Conservation (phyloP, 1,140 invertebrate species). For the Drosophila sp. region DNA sequence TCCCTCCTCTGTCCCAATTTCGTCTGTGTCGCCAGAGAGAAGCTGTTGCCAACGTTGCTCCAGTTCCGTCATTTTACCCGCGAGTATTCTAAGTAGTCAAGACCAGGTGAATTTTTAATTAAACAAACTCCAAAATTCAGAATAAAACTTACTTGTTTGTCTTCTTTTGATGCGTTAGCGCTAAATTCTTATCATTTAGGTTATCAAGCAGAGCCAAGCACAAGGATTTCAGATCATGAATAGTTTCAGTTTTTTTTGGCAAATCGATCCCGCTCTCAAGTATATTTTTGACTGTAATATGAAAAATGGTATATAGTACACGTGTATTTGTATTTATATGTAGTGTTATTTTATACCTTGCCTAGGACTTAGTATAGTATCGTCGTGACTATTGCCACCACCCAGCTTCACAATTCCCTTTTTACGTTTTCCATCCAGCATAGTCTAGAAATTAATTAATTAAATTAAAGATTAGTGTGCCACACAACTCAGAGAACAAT, state of each 20-base stretch:
- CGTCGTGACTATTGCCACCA: conserved; percentile 70
- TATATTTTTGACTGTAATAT: conserved; percentile 86
- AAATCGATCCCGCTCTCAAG: conserved; percentile 86
- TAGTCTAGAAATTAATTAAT: conserved; percentile 82
- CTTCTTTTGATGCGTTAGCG: conserved; percentile 92
- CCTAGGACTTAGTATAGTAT: conserved; percentile 86
- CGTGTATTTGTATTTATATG: not conserved
- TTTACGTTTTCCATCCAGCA: conserved; percentile 86
- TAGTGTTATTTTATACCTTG: conserved; percentile 83
- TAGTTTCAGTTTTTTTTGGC: conserved; percentile 88
- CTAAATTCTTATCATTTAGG: conserved; percentile 92
- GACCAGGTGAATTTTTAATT: not conserved
- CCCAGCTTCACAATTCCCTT: conserved; percentile 86
- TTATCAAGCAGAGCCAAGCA: conserved; percentile 91
- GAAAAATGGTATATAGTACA: not conserved
- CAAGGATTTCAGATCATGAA: conserved; percentile 89
- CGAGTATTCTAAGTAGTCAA: conserved; percentile 84
- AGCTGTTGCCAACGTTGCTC: conserved; percentile 84
- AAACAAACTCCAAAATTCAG: not conserved
- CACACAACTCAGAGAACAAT: not conserved
- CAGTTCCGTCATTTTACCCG: conserved; percentile 85
- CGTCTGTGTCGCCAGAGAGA: conserved; percentile 56
- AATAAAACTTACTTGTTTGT: conserved; percentile 87
- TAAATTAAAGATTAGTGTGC: not conserved
- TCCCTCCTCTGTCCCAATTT: not conserved